Percentiles rank a stretch among this genome's conserved stretches.
Evolutionary conservation across 2,797 vertebrate genomes (phyloP).

Genomic region (Arremon aurantiirostris): DNA sequence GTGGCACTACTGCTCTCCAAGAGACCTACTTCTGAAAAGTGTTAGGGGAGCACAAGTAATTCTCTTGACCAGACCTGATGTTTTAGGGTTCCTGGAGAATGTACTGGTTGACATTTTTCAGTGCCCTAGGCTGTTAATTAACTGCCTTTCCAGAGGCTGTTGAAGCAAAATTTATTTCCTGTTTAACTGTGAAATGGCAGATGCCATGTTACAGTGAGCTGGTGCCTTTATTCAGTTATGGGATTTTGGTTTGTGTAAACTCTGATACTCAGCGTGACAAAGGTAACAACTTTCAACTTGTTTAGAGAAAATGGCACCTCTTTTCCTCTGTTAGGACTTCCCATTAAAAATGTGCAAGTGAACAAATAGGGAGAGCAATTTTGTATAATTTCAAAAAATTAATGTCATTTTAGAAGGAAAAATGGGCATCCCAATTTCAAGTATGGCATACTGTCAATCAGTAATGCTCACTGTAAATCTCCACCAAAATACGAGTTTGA

Average conservation of each 20-base stretch:
- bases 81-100: background rate
- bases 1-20: background rate
- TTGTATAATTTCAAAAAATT: background rate
- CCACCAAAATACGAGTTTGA: background rate
- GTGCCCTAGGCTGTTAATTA: background rate
- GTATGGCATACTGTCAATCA: background rate
- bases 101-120: background rate
- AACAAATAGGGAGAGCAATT: background rate
- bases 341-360: background rate
- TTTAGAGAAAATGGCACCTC: background rate
- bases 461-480: background rate
- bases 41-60: background rate
- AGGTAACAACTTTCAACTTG: background rate
- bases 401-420: background rate
- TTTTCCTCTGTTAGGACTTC: background rate
- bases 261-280: background rate
- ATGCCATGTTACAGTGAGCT: background rate
- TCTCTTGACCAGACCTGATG: background rate
- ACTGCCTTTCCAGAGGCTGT: background rate
- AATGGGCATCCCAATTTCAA: background rate
- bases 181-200: background rate
- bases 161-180: background rate
- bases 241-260: background rate
- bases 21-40: background rate
- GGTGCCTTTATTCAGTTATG: background rate